Base-by-base conservation (phyloP, 2,888 invertebrate genomes). In the Cenopis cana region DNA sequence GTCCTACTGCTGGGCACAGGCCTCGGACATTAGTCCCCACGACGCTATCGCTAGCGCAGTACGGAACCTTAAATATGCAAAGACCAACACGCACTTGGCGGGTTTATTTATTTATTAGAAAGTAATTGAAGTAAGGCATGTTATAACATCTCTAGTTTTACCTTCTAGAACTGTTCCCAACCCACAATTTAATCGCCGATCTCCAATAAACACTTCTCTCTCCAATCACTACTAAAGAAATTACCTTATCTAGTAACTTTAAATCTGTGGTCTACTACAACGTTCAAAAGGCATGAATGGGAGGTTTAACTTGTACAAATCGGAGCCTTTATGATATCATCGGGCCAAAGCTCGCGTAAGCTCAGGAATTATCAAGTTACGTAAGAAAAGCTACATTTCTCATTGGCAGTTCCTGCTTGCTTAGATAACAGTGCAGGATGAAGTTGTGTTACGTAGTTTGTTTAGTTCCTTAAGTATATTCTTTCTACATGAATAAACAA, bases 331-430 rank as follows among this genome's bases (percentile, higher is more conserved):
- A 68, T 68, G 61, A 68, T 68, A 55, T 68, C 61, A 61, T 68
- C 68, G 68, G 41, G 52, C 50, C 49, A 46, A 18, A 70, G 60
- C 55, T 61, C 59, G 33, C 55, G 66, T 61, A 71, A 67, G 49
- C 52, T 46, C 55, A 46, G 29, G 71, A 67, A 67, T 66, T 71
- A 55, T 71, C 55, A 55, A 71, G 71, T 70, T 67, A 67, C 55
- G 38, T 50, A 71, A 67, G 38, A 20, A 41, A 64, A 68, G 50
- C 33, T 57, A 24, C 29, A 14, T 17, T 52, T 59, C 55, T 52
- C 49, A 66, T 59, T 29, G 57, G 41, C 29, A 24, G 61, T 71
- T 71, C 71, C 71, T 61, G 71, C 52, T 61, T 18, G 4, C 12
- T 66, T 71, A 20, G 36, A 60, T 54, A 66, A 66, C 41, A 10